Evolutionary conservation across 2,888 invertebrate species (phyloP).

Genomic region (Eupithecia insigniata): DNA sequence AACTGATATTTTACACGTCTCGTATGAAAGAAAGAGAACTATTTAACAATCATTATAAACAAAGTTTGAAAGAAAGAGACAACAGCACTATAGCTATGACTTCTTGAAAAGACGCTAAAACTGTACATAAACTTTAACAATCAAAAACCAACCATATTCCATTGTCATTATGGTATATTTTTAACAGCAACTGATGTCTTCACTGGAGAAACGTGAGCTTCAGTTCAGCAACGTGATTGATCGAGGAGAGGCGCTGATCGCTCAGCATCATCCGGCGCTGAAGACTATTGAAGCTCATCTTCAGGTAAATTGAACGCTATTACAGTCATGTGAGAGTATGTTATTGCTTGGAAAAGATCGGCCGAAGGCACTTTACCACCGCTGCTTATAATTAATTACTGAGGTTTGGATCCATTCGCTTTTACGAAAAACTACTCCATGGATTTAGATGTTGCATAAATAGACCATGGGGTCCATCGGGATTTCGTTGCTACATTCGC

Average conservation of each 20-base stretch:
- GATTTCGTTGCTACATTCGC: no score
- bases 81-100: background rate
- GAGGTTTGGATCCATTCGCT: no score
- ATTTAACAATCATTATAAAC: background rate
- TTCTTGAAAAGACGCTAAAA: conserved; percentile 2
- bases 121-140: background rate
- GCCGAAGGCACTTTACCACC: no score
- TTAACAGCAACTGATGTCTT: conserved; percentile 95
- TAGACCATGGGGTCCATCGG: no score
- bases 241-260: conserved; percentile 95
- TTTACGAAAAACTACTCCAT: no score
- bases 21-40: background rate
- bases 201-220: conserved; percentile 96
- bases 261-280: conserved; percentile 97
- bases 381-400: no score
- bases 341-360: background rate
- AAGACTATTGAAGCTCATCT: conserved; percentile 96
- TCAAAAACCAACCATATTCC: background rate
- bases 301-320: conserved; percentile 62
- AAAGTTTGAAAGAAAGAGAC: background rate
- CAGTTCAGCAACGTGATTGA: conserved; percentile 98
- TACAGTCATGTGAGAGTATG: background rate
- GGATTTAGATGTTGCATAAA: no score
- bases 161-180: conserved; percentile 32
- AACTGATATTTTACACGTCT: background rate